A percentile compares a stretch with the other conserved stretches of the same genome.
phyloP scores from a whole-genome alignment of 2,888 invertebrate species.

The Galerucella calmariensis region DNA sequence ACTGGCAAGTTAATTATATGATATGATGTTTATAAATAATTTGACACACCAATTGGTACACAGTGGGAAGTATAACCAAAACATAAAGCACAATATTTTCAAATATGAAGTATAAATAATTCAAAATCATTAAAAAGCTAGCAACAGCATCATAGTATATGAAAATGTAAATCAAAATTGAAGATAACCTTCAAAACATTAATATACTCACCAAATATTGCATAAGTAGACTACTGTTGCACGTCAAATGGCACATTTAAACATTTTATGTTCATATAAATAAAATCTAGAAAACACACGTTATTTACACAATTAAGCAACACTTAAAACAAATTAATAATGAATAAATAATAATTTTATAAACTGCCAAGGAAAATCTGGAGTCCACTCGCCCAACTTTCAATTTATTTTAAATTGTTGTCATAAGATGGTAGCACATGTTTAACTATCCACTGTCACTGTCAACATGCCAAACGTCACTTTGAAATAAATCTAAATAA shows the following conservation, averaged over 20 bases:
- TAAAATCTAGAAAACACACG: conserved; percentile 16
- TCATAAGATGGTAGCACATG: conserved; percentile 25
- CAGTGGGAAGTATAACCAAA: background rate
- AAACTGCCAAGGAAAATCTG: conserved; percentile 42
- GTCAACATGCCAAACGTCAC: conserved; percentile 4
- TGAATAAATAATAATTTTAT: conserved; percentile 31
- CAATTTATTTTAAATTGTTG: conserved; percentile 18
- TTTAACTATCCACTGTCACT: background rate
- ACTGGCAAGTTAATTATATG: conserved; percentile 4
- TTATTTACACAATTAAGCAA: conserved; percentile 32
- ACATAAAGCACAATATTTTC: background rate
- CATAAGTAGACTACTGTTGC: conserved; percentile 47
- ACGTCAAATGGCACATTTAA: conserved; percentile 40
- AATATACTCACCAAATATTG: conserved; percentile 52
- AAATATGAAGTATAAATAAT: conserved; percentile 9
- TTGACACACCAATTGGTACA: conserved; percentile 9
- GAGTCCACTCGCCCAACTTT: conserved; percentile 41
- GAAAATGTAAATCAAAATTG: conserved; percentile 41
- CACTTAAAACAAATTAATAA: conserved; percentile 33
- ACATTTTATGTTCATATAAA: conserved; percentile 31
- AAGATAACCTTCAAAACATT: conserved; percentile 51
- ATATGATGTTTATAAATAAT: conserved; percentile 35
- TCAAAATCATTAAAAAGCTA: conserved; percentile 35
- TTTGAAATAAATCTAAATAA: too few species aligned
- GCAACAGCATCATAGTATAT: conserved; percentile 33